Conservation (phyloP, 2,797 vertebrate species). For the Enteromius treurensis region DNA sequence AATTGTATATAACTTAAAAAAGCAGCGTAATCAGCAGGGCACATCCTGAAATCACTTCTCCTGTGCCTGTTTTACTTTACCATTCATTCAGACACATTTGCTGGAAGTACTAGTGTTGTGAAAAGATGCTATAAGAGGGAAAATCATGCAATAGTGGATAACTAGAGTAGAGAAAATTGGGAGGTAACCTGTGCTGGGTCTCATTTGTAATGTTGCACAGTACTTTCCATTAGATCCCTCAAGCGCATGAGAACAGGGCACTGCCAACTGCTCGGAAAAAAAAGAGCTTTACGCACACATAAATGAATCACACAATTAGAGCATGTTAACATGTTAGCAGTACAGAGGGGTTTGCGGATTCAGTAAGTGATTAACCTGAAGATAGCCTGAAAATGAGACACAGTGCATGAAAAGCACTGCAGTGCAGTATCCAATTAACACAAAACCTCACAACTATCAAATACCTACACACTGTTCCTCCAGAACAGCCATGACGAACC, state of each 20-base stretch:
- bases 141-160: constrained; percentile 39
- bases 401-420: background rate
- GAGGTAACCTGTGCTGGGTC: constrained; percentile 37
- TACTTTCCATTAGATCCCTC: constrained; percentile 45
- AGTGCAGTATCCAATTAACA: constrained; percentile 27
- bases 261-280: constrained; percentile 26
- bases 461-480: constrained; percentile 36
- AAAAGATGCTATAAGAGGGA: constrained; percentile 1
- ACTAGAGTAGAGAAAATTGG: constrained; percentile 53
- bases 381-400: constrained; percentile 18
- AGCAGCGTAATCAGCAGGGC: constrained; percentile 16
- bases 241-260: constrained; percentile 25
- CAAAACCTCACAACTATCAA: constrained; percentile 20
- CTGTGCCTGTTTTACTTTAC: background rate
- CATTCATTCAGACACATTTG: constrained; percentile 3
- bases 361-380: constrained; percentile 17
- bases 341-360: constrained; percentile 10
- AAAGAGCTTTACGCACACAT: constrained; percentile 32
- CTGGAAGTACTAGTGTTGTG: constrained; percentile 5
- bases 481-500: background rate
- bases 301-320: constrained; percentile 33
- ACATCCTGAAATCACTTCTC: constrained; percentile 10
- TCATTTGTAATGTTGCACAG: constrained; percentile 43
- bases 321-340: constrained; percentile 27
- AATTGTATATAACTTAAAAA: constrained; percentile 26